Conservation (phyloP, 2,113 vertebrate species). For the Macquaria ambigua region DNA sequence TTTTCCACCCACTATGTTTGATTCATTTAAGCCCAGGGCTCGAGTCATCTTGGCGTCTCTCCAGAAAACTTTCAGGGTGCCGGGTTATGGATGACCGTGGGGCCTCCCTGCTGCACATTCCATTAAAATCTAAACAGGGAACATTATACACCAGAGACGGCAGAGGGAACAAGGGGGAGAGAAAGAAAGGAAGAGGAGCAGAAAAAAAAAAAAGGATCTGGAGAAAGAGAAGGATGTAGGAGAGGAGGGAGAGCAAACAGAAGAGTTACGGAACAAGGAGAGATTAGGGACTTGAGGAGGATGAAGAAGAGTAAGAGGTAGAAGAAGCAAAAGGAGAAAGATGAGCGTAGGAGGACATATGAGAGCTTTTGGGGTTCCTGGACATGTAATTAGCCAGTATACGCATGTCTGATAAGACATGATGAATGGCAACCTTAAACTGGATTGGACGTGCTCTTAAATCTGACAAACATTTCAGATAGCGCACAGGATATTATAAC, state of each 20-base stretch:
- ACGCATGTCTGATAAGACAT: neutral
- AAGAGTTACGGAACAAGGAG: neutral
- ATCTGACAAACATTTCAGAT: neutral
- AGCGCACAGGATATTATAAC: constrained; percentile 17
- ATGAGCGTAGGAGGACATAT: neutral
- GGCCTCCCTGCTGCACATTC: constrained; percentile 67
- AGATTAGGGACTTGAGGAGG: neutral
- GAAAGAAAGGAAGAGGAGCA: neutral
- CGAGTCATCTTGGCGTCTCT: constrained; percentile 29
- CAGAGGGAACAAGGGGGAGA: constrained; percentile 11
- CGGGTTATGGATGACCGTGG: constrained; percentile 64
- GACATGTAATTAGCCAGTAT: neutral
- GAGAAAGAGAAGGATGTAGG: neutral
- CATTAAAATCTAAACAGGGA: constrained; percentile 75
- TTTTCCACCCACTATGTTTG: neutral
- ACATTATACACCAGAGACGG: constrained; percentile 53
- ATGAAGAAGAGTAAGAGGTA: neutral
- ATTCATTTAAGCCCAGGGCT: constrained; percentile 49
- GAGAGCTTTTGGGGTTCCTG: neutral
- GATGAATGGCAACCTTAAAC: neutral
- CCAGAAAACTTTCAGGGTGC: constrained; percentile 54
- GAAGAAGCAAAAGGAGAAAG: neutral
- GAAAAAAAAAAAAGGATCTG: neutral
- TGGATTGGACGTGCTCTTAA: neutral
- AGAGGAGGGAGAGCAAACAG: neutral